Percentiles rank a stretch among this genome's conserved stretches.
These are phyloP conservation scores for Chiloscyllium plagiosum DNA, from an alignment of 2,113 vertebrate genomes.

Conservation along the genomic window DNA sequence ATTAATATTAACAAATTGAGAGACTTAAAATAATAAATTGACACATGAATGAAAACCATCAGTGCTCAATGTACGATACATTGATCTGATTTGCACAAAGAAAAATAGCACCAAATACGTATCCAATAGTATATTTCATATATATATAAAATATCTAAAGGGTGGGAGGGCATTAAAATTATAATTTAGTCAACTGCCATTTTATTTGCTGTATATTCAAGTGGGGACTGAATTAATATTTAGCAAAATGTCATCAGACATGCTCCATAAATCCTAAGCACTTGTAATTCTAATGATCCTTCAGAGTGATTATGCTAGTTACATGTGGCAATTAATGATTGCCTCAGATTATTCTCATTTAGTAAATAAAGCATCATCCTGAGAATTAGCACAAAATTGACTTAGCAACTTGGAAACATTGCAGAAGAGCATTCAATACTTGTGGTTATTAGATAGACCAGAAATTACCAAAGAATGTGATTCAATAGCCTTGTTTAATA, in stretches of 20 bases:
- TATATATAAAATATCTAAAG: not conserved
- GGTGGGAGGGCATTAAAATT: not conserved
- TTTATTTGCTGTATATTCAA: not conserved
- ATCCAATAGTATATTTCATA: not conserved
- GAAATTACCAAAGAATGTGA: not conserved
- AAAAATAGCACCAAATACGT: not conserved
- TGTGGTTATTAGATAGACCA: not conserved
- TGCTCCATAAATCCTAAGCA: constrained; percentile 11
- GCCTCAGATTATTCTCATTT: not conserved
- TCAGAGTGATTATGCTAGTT: constrained; percentile 15
- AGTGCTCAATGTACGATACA: not conserved
- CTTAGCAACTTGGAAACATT: not conserved
- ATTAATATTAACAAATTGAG: not conserved
- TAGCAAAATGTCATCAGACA: not conserved
- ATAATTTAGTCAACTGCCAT: not conserved
- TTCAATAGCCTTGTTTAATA: not conserved
- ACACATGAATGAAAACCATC: not conserved
- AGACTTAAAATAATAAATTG: not conserved
- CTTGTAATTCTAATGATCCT: constrained; percentile 23
- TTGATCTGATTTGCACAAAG: not conserved
- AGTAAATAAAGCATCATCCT: not conserved
- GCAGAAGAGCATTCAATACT: not conserved
- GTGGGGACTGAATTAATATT: not conserved
- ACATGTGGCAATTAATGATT: not conserved
- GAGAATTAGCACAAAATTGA: not conserved